phyloP scores from a whole-genome alignment of 2,797 vertebrate species.

The Enteromius mattozi region DNA sequence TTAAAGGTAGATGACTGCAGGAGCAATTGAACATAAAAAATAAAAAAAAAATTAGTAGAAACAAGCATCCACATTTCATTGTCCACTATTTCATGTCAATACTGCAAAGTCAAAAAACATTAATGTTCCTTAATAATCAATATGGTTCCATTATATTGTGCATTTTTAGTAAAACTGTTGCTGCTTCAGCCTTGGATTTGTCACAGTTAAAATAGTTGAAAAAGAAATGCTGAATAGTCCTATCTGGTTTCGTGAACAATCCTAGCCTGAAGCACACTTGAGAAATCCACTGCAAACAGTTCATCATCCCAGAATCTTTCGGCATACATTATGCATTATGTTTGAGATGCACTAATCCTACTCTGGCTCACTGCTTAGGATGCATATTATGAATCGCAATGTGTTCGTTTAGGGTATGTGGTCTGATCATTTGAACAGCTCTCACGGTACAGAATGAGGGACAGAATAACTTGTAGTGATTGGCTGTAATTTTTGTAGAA shows the following conservation, averaged over 20 bases:
- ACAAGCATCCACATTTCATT: neutral
- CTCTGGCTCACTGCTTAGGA: neutral
- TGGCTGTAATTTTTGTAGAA: slow-evolving; percentile 7
- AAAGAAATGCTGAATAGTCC: neutral
- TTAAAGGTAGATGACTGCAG: neutral
- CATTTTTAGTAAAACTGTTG: neutral
- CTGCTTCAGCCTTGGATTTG: neutral
- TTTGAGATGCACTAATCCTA: neutral
- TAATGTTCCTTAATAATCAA: neutral
- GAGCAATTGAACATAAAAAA: neutral
- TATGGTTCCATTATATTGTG: neutral
- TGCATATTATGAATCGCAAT: neutral
- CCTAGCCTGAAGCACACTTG: neutral
- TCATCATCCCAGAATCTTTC: neutral
- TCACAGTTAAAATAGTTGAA: neutral
- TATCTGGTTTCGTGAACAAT: neutral
- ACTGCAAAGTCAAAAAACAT: neutral
- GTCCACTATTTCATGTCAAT: neutral
- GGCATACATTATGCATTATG: neutral
- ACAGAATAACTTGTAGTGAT: slow-evolving; percentile 70
- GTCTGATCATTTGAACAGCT: neutral
- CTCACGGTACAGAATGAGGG: slow-evolving; percentile 65
- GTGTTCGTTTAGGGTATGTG: neutral
- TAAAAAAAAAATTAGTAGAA: neutral
- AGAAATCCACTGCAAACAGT: neutral